phyloP scores from a whole-genome alignment of 2,888 invertebrate genomes.

The Phoenoteleia sp. region DNA sequence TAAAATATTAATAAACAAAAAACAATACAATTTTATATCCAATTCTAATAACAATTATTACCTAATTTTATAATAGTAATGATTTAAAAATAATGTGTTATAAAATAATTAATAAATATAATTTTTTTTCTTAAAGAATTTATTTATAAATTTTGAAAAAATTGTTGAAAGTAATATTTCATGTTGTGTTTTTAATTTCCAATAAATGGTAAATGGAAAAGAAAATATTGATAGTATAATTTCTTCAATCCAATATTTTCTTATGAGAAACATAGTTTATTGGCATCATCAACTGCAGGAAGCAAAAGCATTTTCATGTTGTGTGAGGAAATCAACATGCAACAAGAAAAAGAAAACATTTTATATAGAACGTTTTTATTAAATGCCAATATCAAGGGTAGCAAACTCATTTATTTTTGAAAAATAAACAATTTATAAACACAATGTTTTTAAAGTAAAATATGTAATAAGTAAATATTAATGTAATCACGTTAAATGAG shows the following conservation, averaged over 20 bases:
- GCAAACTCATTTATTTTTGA: neutral
- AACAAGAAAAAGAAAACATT: slow-evolving; percentile 13
- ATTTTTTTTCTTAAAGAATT: no score
- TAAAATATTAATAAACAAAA: no score
- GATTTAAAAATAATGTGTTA: no score
- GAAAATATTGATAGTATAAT: no score
- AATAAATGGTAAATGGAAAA: no score
- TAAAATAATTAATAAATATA: no score
- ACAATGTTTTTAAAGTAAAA: neutral
- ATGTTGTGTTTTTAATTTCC: no score
- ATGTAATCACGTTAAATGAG: neutral
- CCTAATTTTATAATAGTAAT: no score
- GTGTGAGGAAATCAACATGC: neutral
- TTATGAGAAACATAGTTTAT: slow-evolving; percentile 26
- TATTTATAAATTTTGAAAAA: no score
- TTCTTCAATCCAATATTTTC: neutral
- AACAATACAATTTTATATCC: no score
- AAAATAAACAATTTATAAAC: neutral
- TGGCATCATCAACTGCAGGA: slow-evolving; percentile 26
- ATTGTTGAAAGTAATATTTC: no score
- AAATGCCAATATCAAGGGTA: neutral
- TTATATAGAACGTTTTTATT: neutral
- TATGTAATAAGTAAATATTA: neutral
- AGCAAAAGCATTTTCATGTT: slow-evolving; percentile 62
- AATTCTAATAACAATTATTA: neutral